Evolutionary conservation across 2,888 invertebrate species (phyloP), one percentile per base, ranked within the genome.

Genomic region (Drosophila anomalata): DNA sequence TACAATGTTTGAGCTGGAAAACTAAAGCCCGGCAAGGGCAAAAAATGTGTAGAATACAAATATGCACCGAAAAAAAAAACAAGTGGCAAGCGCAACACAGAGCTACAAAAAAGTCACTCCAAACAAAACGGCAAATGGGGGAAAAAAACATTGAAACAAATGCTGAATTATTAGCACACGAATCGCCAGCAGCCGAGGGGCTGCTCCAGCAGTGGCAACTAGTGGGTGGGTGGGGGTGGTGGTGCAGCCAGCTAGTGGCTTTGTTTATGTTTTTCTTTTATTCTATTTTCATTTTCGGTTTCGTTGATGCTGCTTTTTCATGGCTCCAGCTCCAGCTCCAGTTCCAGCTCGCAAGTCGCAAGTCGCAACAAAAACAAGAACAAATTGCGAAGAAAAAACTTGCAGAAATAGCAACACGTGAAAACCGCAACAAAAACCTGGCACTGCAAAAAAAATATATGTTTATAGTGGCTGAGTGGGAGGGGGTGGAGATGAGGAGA

Each of bases 141-240:
- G 22, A 42, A 57, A 73, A 61, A 74, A 58, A 55, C 14, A 14
- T 53, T 24, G 62, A 74, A 74, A 85, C 82, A 82, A 82, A 82
- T 84, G 85, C 74, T 76, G 81, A 82, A 84, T 84, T 82, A 82
- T 82, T 87, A 87, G 81, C 85, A 75, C 87, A 71, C 62, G 62
- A 51, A 69, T 63, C 73, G 61, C 46, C 79, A 57, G 69, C 60
- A 59, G 51, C n/a, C 66, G 44, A 31, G 46, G 9, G 26, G 14
- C 14, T 14, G 14, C 14, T 14, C 46, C 79, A 57, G 69, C 14
- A 36, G 20, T 31, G 66, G 73, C 33, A 33, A 33, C 33, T n/a
- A 44, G 69, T 56, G 62, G 65, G 57, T 39, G 66, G 20, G 7
- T 47, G 33, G 22, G 59, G 55, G 33, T 51, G 51, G 42, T 22